These are phyloP conservation scores for Anabacerthia variegaticeps DNA, from an alignment of 2,797 vertebrate species.

Conservation along the genomic window DNA sequence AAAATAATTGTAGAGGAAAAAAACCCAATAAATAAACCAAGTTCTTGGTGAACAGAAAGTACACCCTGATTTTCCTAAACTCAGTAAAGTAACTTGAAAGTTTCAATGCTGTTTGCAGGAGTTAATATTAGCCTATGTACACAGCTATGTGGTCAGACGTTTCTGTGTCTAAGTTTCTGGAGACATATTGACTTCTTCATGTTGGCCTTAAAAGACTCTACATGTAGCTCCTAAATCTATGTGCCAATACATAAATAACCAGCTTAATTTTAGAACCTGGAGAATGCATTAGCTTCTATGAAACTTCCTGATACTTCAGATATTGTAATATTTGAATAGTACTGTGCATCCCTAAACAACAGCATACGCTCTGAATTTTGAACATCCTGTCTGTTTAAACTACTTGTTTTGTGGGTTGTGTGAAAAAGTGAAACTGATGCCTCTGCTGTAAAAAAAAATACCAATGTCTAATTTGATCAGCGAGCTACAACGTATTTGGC, in stretches of 20 bases:
- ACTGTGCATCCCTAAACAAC: background rate
- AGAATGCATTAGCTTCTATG: background rate
- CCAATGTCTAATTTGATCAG: background rate
- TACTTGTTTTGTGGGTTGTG: background rate
- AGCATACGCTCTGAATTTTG: background rate
- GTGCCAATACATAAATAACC: background rate
- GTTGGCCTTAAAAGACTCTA: background rate
- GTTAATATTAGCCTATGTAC: background rate
- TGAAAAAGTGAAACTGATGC: background rate
- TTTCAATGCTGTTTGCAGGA: background rate
- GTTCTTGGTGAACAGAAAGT: background rate
- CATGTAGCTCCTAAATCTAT: background rate
- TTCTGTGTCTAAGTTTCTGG: background rate
- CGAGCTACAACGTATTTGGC: background rate
- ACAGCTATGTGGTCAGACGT: rapidly evolving
- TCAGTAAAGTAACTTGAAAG: background rate
- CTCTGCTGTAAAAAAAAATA: background rate
- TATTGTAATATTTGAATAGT: background rate
- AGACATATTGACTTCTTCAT: background rate
- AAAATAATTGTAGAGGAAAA: background rate
- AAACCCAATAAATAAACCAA: background rate
- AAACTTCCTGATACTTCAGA: background rate
- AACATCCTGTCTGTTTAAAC: background rate
- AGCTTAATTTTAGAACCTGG: background rate
- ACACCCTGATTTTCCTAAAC: background rate